These are phyloP conservation scores for Coenonympha arcania DNA, from an alignment of 2,888 invertebrate species.

Conservation along the genomic window DNA sequence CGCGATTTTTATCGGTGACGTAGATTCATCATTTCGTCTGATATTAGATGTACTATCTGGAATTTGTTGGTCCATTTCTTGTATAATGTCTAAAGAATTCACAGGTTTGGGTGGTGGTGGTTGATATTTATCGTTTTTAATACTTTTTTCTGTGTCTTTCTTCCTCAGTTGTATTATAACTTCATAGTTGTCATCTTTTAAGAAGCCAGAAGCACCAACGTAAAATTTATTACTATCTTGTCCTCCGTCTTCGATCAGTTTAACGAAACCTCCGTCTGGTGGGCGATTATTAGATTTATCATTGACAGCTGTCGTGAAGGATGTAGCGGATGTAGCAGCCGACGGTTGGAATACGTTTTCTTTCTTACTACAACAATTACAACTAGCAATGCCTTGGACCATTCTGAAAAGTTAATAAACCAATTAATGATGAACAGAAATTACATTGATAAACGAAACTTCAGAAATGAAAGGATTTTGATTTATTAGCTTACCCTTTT, in stretches of 20 bases:
- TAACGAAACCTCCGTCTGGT: constrained; percentile 44
- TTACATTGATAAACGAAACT: no score
- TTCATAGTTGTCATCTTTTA: constrained; percentile 61
- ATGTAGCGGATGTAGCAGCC: constrained; percentile 41
- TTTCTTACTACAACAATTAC: constrained; percentile 13
- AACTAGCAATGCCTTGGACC: not conserved
- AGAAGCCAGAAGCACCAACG: constrained; percentile 54
- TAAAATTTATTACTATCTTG: constrained; percentile 57
- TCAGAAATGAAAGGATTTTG: no score
- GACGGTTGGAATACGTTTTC: constrained; percentile 32
- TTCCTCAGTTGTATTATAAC: constrained; percentile 63
- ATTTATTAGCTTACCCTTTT: not conserved
- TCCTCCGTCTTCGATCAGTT: constrained; percentile 46
- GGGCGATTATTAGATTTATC: constrained; percentile 33
- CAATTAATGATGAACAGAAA: not conserved
- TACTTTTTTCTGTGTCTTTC: constrained; percentile 37
- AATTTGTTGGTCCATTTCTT: constrained; percentile 1
- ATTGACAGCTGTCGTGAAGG: constrained; percentile 44
- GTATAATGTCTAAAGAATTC: not conserved
- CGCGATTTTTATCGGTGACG: not conserved
- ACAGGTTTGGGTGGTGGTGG: not conserved
- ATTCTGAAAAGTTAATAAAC: not conserved
- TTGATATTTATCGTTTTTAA: not conserved
- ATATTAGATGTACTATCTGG: not conserved
- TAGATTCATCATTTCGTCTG: not conserved